A percentile compares a stretch with the other conserved stretches of the same genome.
These are phyloP conservation scores for Spizaetus ornatus DNA, from an alignment of 2,113 vertebrate species.

Conservation along the genomic window DNA sequence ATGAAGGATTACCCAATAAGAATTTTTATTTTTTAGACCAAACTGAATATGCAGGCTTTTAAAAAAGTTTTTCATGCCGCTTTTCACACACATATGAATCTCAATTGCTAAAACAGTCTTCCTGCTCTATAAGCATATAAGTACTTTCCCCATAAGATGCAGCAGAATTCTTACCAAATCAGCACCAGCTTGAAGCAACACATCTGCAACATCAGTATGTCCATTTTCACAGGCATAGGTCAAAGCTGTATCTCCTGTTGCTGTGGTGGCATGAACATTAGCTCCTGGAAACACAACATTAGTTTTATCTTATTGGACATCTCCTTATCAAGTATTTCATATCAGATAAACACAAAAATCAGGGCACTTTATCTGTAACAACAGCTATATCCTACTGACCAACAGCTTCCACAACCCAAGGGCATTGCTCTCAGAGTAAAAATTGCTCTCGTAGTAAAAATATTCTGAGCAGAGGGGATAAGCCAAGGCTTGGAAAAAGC, in stretches of 20 bases:
- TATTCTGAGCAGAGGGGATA: background rate
- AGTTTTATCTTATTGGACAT: background rate
- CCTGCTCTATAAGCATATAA: background rate
- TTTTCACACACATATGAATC: background rate
- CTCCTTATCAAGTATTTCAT: background rate
- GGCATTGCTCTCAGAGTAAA: background rate
- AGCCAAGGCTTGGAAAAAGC: background rate
- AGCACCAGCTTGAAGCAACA: slow-evolving; percentile 94
- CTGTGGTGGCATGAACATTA: slow-evolving; percentile 97
- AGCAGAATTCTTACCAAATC: slow-evolving; percentile 84
- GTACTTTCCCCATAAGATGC: background rate
- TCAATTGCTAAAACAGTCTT: background rate
- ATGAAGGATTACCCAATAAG: background rate
- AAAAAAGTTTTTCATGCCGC: background rate
- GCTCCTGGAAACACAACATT: slow-evolving; percentile 78
- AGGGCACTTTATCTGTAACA: background rate
- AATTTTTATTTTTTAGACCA: background rate
- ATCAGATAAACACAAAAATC: background rate
- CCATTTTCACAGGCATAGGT: slow-evolving; percentile 99
- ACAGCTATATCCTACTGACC: background rate
- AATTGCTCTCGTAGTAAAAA: background rate
- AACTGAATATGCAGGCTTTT: background rate
- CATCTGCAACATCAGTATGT: slow-evolving; percentile 97
- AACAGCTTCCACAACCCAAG: background rate
- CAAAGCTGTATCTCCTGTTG: slow-evolving; percentile 94